phyloP scores from a whole-genome alignment of 1,140 invertebrate species.

The Ceratitis capitata region DNA sequence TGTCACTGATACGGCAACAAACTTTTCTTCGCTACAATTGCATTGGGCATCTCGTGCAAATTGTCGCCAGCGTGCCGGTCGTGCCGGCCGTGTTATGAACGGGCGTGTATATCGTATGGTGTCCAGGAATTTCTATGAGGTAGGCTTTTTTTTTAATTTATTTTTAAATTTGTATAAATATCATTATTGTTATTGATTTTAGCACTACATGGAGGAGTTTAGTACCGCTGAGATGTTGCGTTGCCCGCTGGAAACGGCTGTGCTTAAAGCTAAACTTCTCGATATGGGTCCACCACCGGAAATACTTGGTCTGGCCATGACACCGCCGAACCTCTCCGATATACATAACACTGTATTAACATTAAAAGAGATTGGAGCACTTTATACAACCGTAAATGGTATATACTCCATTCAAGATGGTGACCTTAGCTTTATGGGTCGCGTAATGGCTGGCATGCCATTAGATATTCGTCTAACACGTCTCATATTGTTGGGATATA shows the following conservation, averaged over 20 bases:
- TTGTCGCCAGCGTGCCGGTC: slow-evolving; percentile 88
- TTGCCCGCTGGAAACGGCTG: slow-evolving; percentile 82
- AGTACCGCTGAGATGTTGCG: slow-evolving; percentile 80
- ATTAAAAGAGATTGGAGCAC: slow-evolving; percentile 85
- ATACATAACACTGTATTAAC: slow-evolving; percentile 82
- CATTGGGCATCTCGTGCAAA: slow-evolving; percentile 91
- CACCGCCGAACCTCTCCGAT: slow-evolving; percentile 86
- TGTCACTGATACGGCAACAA: slow-evolving; percentile 76
- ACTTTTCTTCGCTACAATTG: slow-evolving; percentile 82
- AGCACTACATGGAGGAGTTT: slow-evolving; percentile 69
- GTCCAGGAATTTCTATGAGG: slow-evolving; percentile 75
- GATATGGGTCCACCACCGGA: slow-evolving; percentile 85
- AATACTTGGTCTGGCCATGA: slow-evolving; percentile 84
- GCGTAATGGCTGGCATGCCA: slow-evolving; percentile 83
- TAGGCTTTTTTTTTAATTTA: slow-evolving; percentile 38
- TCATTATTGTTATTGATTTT: slow-evolving; percentile 20
- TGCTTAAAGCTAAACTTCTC: slow-evolving; percentile 86
- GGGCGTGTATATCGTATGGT: slow-evolving; percentile 91
- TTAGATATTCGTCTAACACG: slow-evolving; percentile 85
- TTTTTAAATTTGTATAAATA: neutral
- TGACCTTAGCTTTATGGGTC: slow-evolving; percentile 89
- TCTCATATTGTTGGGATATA: slow-evolving; percentile 87
- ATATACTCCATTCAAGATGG: slow-evolving; percentile 77
- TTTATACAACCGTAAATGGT: slow-evolving; percentile 71
- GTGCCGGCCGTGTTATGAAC: slow-evolving; percentile 85